Percentiles rank a stretch among this genome's conserved stretches.
These are phyloP conservation scores for Cerastis rubricosa DNA, from an alignment of 2,888 invertebrate species.

Conservation along the genomic window DNA sequence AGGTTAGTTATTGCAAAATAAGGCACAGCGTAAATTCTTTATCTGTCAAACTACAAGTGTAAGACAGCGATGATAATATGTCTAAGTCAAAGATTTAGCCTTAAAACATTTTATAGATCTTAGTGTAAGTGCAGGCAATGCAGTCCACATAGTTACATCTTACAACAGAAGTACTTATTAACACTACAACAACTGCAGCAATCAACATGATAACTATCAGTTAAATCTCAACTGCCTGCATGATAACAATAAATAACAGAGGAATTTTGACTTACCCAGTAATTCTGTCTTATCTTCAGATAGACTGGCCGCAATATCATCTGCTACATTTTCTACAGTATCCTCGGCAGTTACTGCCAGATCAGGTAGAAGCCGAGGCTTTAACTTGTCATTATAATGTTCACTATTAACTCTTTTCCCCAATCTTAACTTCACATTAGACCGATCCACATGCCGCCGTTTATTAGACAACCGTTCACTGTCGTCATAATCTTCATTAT, in stretches of 20 bases:
- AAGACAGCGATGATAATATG: background rate
- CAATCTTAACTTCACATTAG: constrained; percentile 90
- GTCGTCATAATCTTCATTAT: constrained; percentile 71
- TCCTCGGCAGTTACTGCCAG: constrained; percentile 89
- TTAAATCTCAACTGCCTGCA: background rate
- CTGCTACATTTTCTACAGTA: constrained; percentile 91
- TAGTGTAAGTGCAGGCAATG: background rate
- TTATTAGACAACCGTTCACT: constrained; percentile 86
- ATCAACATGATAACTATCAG: background rate
- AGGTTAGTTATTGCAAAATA: background rate
- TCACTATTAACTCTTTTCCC: constrained; percentile 87
- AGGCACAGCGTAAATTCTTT: background rate
- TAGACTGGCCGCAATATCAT: constrained; percentile 94
- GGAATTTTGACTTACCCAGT: constrained; percentile 88
- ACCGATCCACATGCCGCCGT: constrained; percentile 90
- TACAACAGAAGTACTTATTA: background rate
- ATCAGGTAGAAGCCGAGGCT: constrained; percentile 91
- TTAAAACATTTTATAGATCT: background rate
- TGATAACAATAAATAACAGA: background rate
- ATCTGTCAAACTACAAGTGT: background rate
- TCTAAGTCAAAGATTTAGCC: background rate
- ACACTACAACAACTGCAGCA: no score
- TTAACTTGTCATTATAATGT: constrained; percentile 88
- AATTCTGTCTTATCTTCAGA: constrained; percentile 94
- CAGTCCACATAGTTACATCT: background rate